A percentile compares a stretch with the other conserved stretches of the same genome.
These are phyloP conservation scores for Parnassius apollo DNA, from an alignment of 2,888 invertebrate species.

Conservation along the genomic window DNA sequence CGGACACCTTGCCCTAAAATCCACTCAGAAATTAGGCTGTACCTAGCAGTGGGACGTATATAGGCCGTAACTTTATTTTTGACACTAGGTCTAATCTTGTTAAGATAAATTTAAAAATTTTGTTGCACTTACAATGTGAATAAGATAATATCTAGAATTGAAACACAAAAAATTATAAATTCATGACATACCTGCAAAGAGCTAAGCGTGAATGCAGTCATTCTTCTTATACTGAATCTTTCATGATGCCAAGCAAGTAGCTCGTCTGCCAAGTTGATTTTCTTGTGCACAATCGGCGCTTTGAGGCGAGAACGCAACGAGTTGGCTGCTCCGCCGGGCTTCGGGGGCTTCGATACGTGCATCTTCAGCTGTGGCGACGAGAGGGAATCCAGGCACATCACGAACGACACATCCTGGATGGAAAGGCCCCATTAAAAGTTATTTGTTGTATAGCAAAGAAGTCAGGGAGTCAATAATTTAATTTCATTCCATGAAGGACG, in stretches of 20 bases:
- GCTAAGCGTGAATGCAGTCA: conserved; percentile 96
- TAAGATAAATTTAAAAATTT: too few species aligned
- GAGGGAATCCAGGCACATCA: conserved; percentile 93
- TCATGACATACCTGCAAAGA: conserved; percentile 51
- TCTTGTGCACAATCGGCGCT: conserved; percentile 91
- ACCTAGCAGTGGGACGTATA: too few species aligned
- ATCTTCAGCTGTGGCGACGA: conserved; percentile 86
- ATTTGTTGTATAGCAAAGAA: too few species aligned
- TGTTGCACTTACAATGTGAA: too few species aligned
- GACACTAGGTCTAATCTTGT: too few species aligned
- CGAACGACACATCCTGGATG: conserved; percentile 90
- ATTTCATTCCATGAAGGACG: too few species aligned
- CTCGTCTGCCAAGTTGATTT: conserved; percentile 97
- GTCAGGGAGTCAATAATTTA: too few species aligned
- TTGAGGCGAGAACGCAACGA: conserved; percentile 81
- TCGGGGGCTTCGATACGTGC: conserved; percentile 98
- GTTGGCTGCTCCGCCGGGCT: conserved; percentile 89
- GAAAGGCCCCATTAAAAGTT: too few species aligned
- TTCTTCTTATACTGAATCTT: conserved; percentile 95
- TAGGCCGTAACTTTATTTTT: too few species aligned
- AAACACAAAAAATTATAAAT: not conserved
- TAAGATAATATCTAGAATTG: not conserved
- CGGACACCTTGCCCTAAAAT: too few species aligned
- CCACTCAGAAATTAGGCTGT: too few species aligned
- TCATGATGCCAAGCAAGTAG: conserved; percentile 98